Evolutionary conservation across 2,888 invertebrate species (phyloP), one percentile per base, ranked within the genome.

Genomic region (Drosophila paracracens): DNA sequence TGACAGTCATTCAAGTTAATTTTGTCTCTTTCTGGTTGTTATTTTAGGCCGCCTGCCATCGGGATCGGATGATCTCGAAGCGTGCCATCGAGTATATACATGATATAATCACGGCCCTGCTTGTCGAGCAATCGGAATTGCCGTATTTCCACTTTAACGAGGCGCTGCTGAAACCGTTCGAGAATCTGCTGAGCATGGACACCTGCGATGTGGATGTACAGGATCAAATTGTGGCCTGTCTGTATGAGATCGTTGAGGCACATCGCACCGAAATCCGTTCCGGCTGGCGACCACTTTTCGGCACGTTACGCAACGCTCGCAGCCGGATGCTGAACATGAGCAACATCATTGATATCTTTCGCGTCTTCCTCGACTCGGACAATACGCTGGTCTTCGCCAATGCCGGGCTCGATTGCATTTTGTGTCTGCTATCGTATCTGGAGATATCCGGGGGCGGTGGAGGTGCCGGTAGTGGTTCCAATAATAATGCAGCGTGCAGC

Each of bases 91-190:
- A 97, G 80, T 97, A 97, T 86, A 96, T 99, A 73, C 98, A 98
- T 91, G 98, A 98, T 89, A 96, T 97, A 27, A 97, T 98, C 57
- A 97, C 97, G 1, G 96, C 97, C 0, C 93, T 98, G 25, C 94
- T 99, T 57, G 97, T 97, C 85, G 97, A 97, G 89, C 97, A 97
- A 92, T 95, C 96, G 0, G 99, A 99, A 92, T 93, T 98, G 74
- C 96, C 98, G 0, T 97, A 98, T 93, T 99, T 98, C 93, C 98
- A 99, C 92, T 98, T 99, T 92, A 98, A 99, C 92, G 99, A 99
- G 92, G 97, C 98, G 0, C 94, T 99, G 11, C 95, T 99, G 82
- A 98, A 99, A 91, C 98, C 99, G 0, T 98, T 98, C 92, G 98
- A 99, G 93, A 98, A 98, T 91, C 95, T 99, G 48, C 94, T 99